Percentiles rank a stretch among this genome's conserved stretches.
Evolutionary conservation across 2,888 invertebrate species (phyloP).

Genomic region (Mylabris sibirica): DNA sequence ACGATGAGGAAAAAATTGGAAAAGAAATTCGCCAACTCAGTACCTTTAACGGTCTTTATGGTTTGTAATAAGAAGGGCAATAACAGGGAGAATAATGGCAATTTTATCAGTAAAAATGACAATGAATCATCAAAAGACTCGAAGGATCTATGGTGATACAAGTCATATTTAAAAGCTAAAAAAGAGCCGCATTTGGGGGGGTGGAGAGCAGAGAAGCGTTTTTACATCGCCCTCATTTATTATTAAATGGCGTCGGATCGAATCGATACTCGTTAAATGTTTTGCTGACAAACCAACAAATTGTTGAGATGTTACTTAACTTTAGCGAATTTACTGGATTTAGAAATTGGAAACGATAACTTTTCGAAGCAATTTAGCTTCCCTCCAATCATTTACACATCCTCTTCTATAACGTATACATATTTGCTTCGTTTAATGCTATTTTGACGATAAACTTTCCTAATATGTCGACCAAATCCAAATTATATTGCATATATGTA

Average conservation of each 20-base stretch:
- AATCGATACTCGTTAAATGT: conserved; percentile 40
- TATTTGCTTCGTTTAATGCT: conserved; percentile 32
- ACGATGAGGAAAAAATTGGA: background rate
- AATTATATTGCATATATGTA: conserved; percentile 23
- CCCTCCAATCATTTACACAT: conserved; percentile 50
- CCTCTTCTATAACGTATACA: conserved; percentile 47
- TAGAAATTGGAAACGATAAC: conserved; percentile 45
- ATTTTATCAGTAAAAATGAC: conserved; percentile 3
- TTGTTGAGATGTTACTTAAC: conserved; percentile 21
- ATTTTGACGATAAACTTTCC: conserved; percentile 39
- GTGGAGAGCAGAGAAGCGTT: background rate
- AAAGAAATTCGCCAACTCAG: conserved; percentile 11
- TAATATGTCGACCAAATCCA: conserved; percentile 42
- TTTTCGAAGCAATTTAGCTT: conserved; percentile 48
- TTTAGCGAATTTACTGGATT: conserved; percentile 40
- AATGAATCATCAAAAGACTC: conserved; percentile 4
- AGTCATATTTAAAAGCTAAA: background rate
- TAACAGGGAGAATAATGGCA: background rate
- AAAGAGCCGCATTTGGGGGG: background rate
- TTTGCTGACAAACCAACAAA: conserved; percentile 27
- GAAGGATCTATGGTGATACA: background rate
- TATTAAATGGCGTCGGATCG: background rate
- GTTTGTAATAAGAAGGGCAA: background rate
- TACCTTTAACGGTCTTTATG: conserved; percentile 4
- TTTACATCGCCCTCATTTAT: background rate